Percentiles rank a stretch among this genome's conserved stretches.
Conservation (phyloP, 92 coral and sea anemone genomes). For the Micromussa lordhowensis region DNA sequence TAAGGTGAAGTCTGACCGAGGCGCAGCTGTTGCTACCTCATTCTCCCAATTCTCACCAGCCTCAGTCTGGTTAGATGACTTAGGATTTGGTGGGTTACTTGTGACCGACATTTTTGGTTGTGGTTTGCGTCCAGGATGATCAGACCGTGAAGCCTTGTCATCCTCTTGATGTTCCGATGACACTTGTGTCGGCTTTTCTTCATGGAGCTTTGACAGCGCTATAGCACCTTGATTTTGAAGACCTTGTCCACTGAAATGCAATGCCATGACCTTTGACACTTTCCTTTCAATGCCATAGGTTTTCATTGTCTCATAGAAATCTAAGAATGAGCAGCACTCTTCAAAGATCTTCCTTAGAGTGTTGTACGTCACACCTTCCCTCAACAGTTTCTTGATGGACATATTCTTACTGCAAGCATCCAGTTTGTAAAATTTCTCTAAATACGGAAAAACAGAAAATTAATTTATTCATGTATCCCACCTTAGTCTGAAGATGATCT, state of each 20-base stretch:
- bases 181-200: not conserved
- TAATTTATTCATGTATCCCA: not conserved
- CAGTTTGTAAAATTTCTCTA: conserved; percentile 81
- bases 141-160: not conserved
- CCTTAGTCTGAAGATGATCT: no score
- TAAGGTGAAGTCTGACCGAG: conserved; percentile 40
- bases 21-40: conserved; percentile 33
- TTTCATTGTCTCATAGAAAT: conserved; percentile 82
- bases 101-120: not conserved
- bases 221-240: conserved; percentile 82
- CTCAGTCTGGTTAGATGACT: not conserved
- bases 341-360: conserved; percentile 79
- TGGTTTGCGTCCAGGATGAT: not conserved
- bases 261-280: conserved; percentile 81
- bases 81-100: not conserved
- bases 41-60: conserved; percentile 68
- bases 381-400: conserved; percentile 72
- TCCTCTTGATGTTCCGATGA: not conserved
- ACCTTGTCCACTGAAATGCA: conserved; percentile 87
- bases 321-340: conserved; percentile 91
- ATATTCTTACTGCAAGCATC: conserved; percentile 91
- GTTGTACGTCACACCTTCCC: conserved; percentile 86
- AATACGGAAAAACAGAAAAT: not conserved
- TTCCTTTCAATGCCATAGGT: conserved; percentile 87
- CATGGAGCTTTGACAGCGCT: conserved; percentile 11